phyloP scores from a whole-genome alignment of 2,888 invertebrate species.

The Lamproptera curius region DNA sequence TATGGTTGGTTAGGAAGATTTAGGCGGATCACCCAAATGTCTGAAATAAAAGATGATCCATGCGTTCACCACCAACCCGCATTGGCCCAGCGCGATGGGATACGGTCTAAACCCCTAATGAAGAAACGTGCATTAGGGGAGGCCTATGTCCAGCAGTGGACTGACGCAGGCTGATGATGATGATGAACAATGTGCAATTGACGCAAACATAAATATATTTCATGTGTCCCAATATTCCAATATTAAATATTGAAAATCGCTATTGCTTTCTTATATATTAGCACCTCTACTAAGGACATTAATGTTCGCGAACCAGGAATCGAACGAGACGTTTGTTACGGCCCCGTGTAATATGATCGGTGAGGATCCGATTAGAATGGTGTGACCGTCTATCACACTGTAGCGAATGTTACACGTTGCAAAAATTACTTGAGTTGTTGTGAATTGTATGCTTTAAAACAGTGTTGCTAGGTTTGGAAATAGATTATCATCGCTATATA shows the following conservation, averaged over 20 bases:
- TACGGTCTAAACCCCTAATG: too few species aligned
- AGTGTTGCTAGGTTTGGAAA: too few species aligned
- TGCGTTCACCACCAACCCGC: background rate
- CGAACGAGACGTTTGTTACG: slow-evolving; percentile 17
- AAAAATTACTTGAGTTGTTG: too few species aligned
- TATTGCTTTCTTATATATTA: background rate
- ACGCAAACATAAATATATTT: background rate
- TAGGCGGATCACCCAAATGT: background rate
- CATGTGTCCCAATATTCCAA: background rate
- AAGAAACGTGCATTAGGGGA: too few species aligned
- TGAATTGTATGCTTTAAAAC: too few species aligned
- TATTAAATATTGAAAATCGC: background rate
- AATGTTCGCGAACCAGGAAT: slow-evolving; percentile 19
- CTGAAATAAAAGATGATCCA: background rate
- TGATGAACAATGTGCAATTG: background rate
- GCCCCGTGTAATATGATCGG: slow-evolving; percentile 16
- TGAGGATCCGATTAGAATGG: slow-evolving; percentile 19
- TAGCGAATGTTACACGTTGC: background rate
- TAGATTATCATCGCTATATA: too few species aligned
- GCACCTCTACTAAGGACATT: background rate
- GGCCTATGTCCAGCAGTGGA: too few species aligned
- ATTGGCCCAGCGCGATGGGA: too few species aligned
- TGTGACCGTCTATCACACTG: slow-evolving; percentile 21
- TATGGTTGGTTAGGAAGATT: too few species aligned
- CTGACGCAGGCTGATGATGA: too few species aligned